Evolutionary conservation across 2,113 vertebrate genomes (phyloP), one percentile per base, ranked within the genome.

Genomic region (Eira barbara): DNA sequence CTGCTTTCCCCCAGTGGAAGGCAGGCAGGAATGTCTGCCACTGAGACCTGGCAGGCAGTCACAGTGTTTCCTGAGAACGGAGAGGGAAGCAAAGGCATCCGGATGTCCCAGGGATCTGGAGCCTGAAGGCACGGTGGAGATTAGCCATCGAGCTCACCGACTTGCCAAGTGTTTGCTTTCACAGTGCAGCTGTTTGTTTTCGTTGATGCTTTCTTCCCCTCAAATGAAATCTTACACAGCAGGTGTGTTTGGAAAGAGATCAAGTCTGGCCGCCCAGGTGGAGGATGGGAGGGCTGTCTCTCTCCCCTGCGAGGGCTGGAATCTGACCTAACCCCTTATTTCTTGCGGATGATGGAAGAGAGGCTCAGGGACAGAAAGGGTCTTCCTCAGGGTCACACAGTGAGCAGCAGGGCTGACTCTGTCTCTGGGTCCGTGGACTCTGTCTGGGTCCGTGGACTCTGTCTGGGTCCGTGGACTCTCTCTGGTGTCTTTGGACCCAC

Each of bases 101-200:
- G 2, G 0, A 1, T 6, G 12, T 25, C 63, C 11, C 6, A 0
- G 25, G 23, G 71, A 34, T 63, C 3, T 7, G 36, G 61, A 61
- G 45, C 42, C 3, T 25, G n/a, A 29, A 12, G 27, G 27, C 71
- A 1, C 5, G 4, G 0, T 8, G 27, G 82, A 11, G 21, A 0
- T 21, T 3, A 3, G 7, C 47, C 3, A 0, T 3, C 0, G 1
- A 21, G 45, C 71, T 85, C 63, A 8, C 55, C 0, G 0, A 11
- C 42, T 27, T 5, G 0, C 42, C 17, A 3, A 4, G 23, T 2
- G 8, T 31, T 31, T 42, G 15, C 39, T 79, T 14, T 39, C 6
- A 13, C 9, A 10, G 52, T 8, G 18, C 7, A 12, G 7, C 21
- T 52, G 0, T 23, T 21, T 4, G 14, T 3, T 20, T 57, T 4